Base-by-base conservation (phyloP, 2,113 vertebrate species). In the Gambusia holbrooki region DNA sequence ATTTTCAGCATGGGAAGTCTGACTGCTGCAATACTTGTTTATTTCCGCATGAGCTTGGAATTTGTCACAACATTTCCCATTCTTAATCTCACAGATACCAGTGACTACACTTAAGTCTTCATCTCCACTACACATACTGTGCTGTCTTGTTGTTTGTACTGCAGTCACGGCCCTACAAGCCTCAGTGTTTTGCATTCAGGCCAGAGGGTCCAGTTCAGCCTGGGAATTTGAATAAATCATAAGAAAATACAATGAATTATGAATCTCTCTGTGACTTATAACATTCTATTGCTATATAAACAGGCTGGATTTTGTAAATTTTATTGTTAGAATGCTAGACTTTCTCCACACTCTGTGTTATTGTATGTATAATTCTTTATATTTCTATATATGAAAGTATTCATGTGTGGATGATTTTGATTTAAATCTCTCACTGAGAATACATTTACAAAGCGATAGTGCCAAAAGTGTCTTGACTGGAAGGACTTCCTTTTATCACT, bases 1-100 rank as follows among this genome's bases (percentile, higher is more conserved):
- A 79, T 76, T 84, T 74, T 82, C 71, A 72, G 73, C 66, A 35
- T 65, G 33, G 15, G 51, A 17, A 70, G 74, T 73, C 79, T 60
- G 48, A 7, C 68, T 48, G 30, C 40, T 72, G 69, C 64, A 69
- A 69, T 42, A 37, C 29, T 40, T 65, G 69, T 68, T 27, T n/a
- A 61, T 83, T 61, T 61, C 69, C 73, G 73, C 81, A 81, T 73
- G 9, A 72, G 74, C 58, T 73, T 51, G 35, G 61, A 78, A 69
- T 69, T 71, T 65, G 58, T 69, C 65, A 58, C 35, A 27, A 62
- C 60, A 12, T 79, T 77, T 79, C 40, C 71, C 40, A 64, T 78
- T 71, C 68, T 71, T 61, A 65, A 45, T 62, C n/a, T 78, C 66
- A 73, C 35, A 76, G 54, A 48, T 17, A 19, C 77, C 64, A 77